Conservation (phyloP, 2,113 vertebrate genomes). For the Phasianus colchicus region DNA sequence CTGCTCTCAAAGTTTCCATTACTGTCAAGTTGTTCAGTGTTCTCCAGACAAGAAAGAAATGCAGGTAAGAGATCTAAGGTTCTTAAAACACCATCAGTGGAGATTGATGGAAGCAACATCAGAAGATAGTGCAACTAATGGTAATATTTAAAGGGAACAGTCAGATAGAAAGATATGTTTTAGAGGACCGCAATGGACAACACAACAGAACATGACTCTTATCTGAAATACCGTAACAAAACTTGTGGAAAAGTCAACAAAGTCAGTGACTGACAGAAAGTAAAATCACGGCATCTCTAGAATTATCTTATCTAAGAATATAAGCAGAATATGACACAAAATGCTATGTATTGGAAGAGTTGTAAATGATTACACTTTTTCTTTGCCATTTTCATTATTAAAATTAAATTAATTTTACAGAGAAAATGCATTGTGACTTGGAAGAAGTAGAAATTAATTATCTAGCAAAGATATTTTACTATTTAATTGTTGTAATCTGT, state of each 20-base stretch:
- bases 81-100: slow-evolving; percentile 33
- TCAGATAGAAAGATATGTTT: slow-evolving; percentile 3
- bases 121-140: background rate
- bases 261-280: background rate
- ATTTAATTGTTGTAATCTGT: background rate
- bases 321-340: background rate
- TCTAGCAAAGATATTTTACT: background rate
- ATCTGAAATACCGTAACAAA: slow-evolving; percentile 10
- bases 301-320: background rate
- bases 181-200: background rate
- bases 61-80: slow-evolving; percentile 13
- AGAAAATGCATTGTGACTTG: background rate
- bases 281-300: background rate
- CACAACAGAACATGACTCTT: background rate
- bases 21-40: background rate
- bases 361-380: background rate
- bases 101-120: background rate
- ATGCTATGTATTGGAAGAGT: background rate
- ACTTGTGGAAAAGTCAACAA: background rate
- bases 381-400: background rate
- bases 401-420: background rate
- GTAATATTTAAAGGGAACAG: slow-evolving; percentile 25
- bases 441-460: background rate
- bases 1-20: background rate
- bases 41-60: background rate